Evolutionary conservation across 2,113 vertebrate genomes (phyloP).

Genomic region (Sorex fumeus): DNA sequence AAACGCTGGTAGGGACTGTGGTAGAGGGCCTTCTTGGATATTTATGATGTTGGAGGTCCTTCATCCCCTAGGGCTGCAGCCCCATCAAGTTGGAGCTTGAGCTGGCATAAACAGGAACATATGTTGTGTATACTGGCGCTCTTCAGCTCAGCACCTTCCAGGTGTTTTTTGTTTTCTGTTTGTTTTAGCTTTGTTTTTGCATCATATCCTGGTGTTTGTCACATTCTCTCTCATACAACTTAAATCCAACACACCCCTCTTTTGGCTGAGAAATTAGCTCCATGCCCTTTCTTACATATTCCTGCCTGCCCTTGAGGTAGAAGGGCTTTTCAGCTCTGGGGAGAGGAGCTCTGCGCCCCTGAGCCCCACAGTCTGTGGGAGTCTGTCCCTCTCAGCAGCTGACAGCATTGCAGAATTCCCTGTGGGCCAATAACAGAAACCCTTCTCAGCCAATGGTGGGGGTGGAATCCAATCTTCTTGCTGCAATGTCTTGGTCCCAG

Average conservation of each 20-base stretch:
- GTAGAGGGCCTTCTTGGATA: conserved; percentile 11
- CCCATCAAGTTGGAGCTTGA: conserved; percentile 75
- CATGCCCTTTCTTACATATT: conserved; percentile 45
- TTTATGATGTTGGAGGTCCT: conserved; percentile 45
- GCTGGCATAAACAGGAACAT: conserved; percentile 72
- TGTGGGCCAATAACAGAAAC: conserved; percentile 82
- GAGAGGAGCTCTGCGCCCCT: conserved; percentile 61
- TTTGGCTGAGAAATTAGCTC: conserved; percentile 55
- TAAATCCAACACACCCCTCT: conserved; percentile 41
- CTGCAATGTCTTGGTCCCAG: conserved; percentile 77
- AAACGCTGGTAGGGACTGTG: conserved; percentile 26
- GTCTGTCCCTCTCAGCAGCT: conserved; percentile 80
- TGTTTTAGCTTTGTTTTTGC: conserved; percentile 70
- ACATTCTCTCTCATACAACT: conserved; percentile 73
- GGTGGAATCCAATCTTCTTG: conserved; percentile 79
- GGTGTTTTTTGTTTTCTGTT: conserved; percentile 75
- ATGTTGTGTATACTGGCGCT: conserved; percentile 62
- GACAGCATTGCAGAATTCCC: conserved; percentile 84
- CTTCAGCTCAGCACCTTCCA: conserved; percentile 71
- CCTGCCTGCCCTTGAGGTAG: neutral
- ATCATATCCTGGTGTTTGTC: conserved; percentile 53
- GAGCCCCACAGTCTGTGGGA: conserved; percentile 73
- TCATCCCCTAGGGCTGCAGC: conserved; percentile 55
- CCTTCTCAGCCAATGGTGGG: conserved; percentile 80
- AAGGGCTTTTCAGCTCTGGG: conserved; percentile 58